A percentile compares a stretch with the other conserved stretches of the same genome.
Evolutionary conservation across 2,797 vertebrate genomes (phyloP).

Genomic region (Ptychobarbus kaznakovi): DNA sequence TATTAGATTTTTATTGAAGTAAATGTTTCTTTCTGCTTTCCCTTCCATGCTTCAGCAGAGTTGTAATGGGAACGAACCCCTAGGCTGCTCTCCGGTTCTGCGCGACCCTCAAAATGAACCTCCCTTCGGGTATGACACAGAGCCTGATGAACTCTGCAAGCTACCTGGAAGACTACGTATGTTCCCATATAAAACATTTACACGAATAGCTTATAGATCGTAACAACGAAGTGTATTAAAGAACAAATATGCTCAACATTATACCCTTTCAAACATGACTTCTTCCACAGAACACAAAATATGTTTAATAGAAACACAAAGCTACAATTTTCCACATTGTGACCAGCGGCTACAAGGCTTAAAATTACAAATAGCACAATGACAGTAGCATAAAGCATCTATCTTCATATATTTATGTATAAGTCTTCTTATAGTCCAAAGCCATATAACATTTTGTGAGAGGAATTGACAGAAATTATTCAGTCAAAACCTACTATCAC

Average conservation of each 20-base stretch:
- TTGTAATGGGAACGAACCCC: constrained; percentile 20
- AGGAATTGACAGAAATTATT: background rate
- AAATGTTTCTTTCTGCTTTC: background rate
- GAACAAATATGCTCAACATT: background rate
- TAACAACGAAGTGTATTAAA: background rate
- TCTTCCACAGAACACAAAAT: background rate
- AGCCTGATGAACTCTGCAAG: constrained; percentile 77
- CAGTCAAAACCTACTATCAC: background rate
- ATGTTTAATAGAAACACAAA: background rate
- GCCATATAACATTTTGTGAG: background rate
- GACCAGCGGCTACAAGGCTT: background rate
- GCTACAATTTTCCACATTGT: background rate
- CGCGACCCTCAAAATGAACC: constrained; percentile 25
- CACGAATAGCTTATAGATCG: background rate
- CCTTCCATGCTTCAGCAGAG: constrained; percentile 32
- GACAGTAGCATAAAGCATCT: background rate
- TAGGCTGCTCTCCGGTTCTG: constrained; percentile 12
- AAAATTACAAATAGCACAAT: background rate
- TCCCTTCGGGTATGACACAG: constrained; percentile 40
- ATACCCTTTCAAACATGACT: background rate
- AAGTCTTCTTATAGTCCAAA: background rate
- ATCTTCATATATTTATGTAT: background rate
- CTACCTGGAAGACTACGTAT: constrained; percentile 86
- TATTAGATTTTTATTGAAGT: background rate
- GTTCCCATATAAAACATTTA: background rate